Conservation (phyloP, 1,140 invertebrate species). For the Chrysomallon squamiferum region DNA sequence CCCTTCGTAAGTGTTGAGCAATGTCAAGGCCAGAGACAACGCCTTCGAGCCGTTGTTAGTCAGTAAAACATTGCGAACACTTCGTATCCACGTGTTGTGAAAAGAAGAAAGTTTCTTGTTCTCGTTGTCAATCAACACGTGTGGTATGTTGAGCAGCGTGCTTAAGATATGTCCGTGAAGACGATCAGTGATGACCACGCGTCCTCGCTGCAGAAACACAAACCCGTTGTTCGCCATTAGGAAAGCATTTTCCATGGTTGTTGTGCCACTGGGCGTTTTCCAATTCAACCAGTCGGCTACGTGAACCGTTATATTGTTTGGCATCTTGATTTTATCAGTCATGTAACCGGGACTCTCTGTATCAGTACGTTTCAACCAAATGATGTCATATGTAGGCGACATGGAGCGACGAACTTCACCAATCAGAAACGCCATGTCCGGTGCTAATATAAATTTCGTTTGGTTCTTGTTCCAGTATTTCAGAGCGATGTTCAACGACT, state of each 20-base stretch:
- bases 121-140: conserved; percentile 34
- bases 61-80: conserved; percentile 15
- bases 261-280: not conserved
- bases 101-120: conserved; percentile 27
- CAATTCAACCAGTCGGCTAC: conserved; percentile 16
- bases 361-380: conserved; percentile 20
- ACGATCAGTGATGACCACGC: conserved; percentile 34
- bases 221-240: conserved; percentile 16
- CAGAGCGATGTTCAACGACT: conserved; percentile 19
- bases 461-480: conserved; percentile 8
- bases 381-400: conserved; percentile 17
- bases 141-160: conserved; percentile 29
- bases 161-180: conserved; percentile 37
- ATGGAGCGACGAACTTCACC: conserved; percentile 12
- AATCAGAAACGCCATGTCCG: conserved; percentile 28
- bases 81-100: conserved; percentile 29
- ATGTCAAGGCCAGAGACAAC: conserved; percentile 1
- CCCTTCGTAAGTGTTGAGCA: conserved; percentile 12
- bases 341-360: conserved; percentile 9
- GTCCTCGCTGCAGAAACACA: conserved; percentile 22
- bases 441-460: conserved; percentile 17
- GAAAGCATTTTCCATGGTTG: conserved; percentile 14
- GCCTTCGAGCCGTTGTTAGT: conserved; percentile 8
- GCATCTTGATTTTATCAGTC: conserved; percentile 5
- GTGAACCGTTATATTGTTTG: conserved; percentile 1